Percentiles rank a stretch among this genome's conserved stretches.
Evolutionary conservation across 2,797 vertebrate species (phyloP).

Genomic region (Erpetoichthys calabaricus): DNA sequence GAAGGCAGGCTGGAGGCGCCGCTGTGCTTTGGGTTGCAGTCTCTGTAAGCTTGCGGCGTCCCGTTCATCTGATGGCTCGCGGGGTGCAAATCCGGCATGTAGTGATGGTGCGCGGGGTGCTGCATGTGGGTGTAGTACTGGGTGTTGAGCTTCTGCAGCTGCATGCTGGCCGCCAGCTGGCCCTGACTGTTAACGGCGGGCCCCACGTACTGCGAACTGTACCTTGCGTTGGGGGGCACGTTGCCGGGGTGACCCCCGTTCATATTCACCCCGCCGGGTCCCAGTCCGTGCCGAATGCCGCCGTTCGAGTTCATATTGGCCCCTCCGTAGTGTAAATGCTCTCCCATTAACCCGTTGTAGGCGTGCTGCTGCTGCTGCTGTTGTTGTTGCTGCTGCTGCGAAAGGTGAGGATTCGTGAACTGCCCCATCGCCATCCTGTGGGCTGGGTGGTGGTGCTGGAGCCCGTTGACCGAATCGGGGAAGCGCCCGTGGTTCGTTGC

Average conservation of each 20-base stretch:
- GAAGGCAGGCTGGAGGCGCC: conserved; percentile 42
- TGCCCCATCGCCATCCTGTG: conserved; percentile 68
- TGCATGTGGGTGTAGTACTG: conserved; percentile 69
- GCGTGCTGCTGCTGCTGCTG: conserved; percentile 40
- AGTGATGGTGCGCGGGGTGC: conserved; percentile 63
- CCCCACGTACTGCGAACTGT: conserved; percentile 61
- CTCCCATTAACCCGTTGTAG: conserved; percentile 63
- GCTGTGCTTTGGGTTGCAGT: conserved; percentile 63
- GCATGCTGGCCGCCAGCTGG: conserved; percentile 71
- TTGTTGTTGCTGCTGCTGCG: conserved; percentile 42
- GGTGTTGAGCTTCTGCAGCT: conserved; percentile 76
- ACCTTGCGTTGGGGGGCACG: conserved; percentile 48
- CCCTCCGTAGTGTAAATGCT: conserved; percentile 64
- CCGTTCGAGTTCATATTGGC: conserved; percentile 52
- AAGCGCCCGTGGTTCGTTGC: conserved; percentile 77
- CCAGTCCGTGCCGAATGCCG: conserved; percentile 60
- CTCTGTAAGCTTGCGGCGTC: conserved; percentile 63
- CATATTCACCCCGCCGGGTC: conserved; percentile 52
- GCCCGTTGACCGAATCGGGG: conserved; percentile 59
- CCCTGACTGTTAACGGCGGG: conserved; percentile 53
- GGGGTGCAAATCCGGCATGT: conserved; percentile 68
- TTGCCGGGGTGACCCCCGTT: conserved; percentile 52
- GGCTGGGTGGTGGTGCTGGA: conserved; percentile 64
- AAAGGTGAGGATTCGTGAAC: conserved; percentile 58
- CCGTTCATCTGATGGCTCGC: conserved; percentile 61